Conservation (phyloP, 2,888 invertebrate species). For the Drosophila neotestacea region DNA sequence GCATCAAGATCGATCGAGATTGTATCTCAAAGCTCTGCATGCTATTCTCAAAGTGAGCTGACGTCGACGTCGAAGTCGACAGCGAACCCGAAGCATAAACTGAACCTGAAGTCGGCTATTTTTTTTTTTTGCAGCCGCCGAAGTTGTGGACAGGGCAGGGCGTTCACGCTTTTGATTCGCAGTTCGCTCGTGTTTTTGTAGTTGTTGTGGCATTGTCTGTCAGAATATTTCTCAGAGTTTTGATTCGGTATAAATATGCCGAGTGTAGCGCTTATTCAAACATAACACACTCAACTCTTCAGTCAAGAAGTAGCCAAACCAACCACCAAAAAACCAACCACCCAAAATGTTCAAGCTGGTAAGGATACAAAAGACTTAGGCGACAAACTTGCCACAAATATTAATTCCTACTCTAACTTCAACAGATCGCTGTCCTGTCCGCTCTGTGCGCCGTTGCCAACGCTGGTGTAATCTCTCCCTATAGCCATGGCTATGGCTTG, state of each 20-base stretch:
- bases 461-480: conserved; percentile 84
- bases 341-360: conserved; percentile 86
- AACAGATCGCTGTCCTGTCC: conserved; percentile 83
- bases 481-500: conserved; percentile 72
- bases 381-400: conserved; percentile 13
- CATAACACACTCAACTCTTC: conserved; percentile 84
- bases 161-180: conserved; percentile 71
- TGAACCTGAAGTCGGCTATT: conserved; percentile 25
- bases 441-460: conserved; percentile 85
- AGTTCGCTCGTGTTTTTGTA: conserved; percentile 27
- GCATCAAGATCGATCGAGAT: conserved; percentile 44
- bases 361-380: conserved; percentile 69
- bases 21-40: conserved; percentile 40
- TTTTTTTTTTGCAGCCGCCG: conserved; percentile 16
- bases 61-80: conserved; percentile 5
- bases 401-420: not conserved
- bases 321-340: conserved; percentile 67
- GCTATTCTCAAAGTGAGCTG: conserved; percentile 41
- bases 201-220: conserved; percentile 53
- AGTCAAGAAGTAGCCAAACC: conserved; percentile 69
- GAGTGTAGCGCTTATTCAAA: conserved; percentile 73
- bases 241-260: conserved; percentile 84
- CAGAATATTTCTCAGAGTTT: conserved; percentile 77
- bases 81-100: conserved; percentile 19
- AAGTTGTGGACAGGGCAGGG: conserved; percentile 54